These are phyloP conservation scores for Drosophila kepulauana DNA, from an alignment of 1,140 invertebrate genomes.

Conservation along the genomic window DNA sequence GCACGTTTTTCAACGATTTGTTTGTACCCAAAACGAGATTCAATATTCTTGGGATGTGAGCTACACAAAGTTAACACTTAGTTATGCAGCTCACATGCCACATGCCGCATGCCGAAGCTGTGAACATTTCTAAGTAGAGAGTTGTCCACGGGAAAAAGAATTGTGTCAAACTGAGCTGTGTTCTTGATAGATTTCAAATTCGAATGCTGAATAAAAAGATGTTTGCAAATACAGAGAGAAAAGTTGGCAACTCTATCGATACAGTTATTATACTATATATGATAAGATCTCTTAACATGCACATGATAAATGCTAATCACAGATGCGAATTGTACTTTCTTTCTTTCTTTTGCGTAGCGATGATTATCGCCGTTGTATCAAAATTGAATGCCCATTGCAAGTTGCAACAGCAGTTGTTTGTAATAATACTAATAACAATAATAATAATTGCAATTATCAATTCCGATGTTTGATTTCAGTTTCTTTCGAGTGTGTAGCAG, in stretches of 20 bases:
- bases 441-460: constrained; percentile 18
- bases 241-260: no score
- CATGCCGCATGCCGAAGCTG: constrained; percentile 36
- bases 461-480: constrained; percentile 64
- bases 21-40: constrained; percentile 34
- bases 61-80: constrained; percentile 25
- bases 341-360: constrained; percentile 40
- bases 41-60: constrained; percentile 20
- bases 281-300: neutral
- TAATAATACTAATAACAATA: constrained; percentile 5
- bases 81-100: constrained; percentile 50
- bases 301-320: neutral
- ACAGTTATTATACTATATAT: neutral
- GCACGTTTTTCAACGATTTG: constrained; percentile 49
- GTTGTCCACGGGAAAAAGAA: constrained; percentile 14
- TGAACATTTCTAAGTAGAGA: constrained; percentile 52
- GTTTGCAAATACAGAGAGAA: neutral
- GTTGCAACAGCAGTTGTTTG: no score
- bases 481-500: constrained; percentile 82
- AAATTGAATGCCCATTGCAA: constrained; percentile 36
- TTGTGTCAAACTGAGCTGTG: constrained; percentile 50
- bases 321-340: constrained; percentile 56
- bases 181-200: constrained; percentile 19
- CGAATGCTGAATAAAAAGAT: neutral
- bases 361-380: constrained; percentile 60